These are phyloP conservation scores for Scaptomyza parva DNA, from an alignment of 2,888 invertebrate genomes.

Conservation along the genomic window DNA sequence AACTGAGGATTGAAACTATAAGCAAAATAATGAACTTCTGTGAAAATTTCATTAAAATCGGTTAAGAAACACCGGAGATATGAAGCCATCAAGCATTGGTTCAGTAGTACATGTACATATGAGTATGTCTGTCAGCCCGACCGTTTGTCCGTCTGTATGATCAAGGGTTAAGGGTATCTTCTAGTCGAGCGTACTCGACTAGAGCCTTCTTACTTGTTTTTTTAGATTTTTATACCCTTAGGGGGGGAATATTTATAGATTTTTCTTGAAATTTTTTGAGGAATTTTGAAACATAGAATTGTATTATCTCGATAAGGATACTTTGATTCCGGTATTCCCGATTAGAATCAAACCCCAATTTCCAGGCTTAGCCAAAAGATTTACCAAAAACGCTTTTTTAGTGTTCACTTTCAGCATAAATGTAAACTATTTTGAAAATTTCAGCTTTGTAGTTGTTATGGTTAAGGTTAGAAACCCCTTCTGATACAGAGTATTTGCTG, in stretches of 20 bases:
- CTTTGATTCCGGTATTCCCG: neutral
- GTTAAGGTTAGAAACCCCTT: neutral
- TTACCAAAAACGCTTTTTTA: neutral
- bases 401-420: neutral
- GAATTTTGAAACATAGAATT: neutral
- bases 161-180: too few species aligned
- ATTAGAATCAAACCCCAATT: neutral
- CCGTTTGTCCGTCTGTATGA: too few species aligned
- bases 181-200: too few species aligned
- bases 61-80: too few species aligned
- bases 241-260: neutral
- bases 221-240: conserved; percentile 2
- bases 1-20: too few species aligned
- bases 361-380: neutral
- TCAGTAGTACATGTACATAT: too few species aligned
- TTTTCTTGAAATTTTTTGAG: neutral
- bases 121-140: too few species aligned
- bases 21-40: too few species aligned
- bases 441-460: neutral
- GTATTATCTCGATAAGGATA: neutral
- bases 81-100: too few species aligned
- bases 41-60: too few species aligned
- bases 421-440: neutral
- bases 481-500: neutral
- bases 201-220: too few species aligned